These are phyloP conservation scores for Iguana delicatissima DNA, from an alignment of 2,797 vertebrate species.

Conservation along the genomic window DNA sequence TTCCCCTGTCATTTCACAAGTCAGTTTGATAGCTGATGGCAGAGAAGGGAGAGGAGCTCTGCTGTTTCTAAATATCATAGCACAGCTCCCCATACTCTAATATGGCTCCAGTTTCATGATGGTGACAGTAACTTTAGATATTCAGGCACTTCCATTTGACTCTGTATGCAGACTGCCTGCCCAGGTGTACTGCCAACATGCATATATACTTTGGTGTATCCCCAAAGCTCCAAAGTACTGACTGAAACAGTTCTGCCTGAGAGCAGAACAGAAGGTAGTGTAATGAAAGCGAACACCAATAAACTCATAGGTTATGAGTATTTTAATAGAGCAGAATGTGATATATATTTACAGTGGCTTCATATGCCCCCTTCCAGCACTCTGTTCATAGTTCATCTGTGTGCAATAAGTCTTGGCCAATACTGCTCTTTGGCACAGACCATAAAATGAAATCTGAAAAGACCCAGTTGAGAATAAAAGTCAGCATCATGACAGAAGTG, in stretches of 20 bases:
- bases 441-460: constrained; percentile 80
- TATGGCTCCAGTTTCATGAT: not conserved
- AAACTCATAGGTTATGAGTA: constrained; percentile 58
- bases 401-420: constrained; percentile 78
- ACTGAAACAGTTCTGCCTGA: constrained; percentile 46
- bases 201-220: not conserved
- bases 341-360: constrained; percentile 77
- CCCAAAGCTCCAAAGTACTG: constrained; percentile 37
- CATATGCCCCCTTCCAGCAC: constrained; percentile 75
- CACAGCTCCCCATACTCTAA: not conserved
- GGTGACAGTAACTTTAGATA: not conserved
- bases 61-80: not conserved
- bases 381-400: constrained; percentile 78
- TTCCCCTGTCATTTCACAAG: not conserved
- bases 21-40: not conserved
- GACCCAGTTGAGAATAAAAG: constrained; percentile 78
- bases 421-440: constrained; percentile 80
- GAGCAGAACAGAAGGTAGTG: constrained; percentile 67
- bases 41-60: not conserved
- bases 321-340: constrained; percentile 60
- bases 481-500: constrained; percentile 73
- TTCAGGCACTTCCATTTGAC: not conserved
- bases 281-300: constrained; percentile 67
- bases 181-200: accelerated
- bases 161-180: not conserved